Conservation (phyloP, 1,140 invertebrate species). For the Lasioglossum albipes region DNA sequence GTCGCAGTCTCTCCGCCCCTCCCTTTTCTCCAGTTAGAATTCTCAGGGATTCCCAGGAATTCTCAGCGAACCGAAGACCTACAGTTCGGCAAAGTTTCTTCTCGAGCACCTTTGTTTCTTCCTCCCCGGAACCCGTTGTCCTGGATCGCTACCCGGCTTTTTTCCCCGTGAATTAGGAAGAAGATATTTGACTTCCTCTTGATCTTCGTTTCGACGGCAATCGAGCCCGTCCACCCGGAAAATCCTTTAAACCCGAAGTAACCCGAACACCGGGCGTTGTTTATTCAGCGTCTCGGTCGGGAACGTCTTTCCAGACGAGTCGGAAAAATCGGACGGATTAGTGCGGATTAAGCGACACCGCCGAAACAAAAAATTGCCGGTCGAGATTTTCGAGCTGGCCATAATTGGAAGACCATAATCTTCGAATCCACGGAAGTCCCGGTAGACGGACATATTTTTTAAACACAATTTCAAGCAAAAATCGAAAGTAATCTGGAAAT, state of each 20-base stretch:
- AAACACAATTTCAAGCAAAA: too few relatives aligned
- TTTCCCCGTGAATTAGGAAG: not conserved
- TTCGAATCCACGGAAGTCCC: too few relatives aligned
- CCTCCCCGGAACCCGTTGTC: not conserved
- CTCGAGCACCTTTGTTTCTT: not conserved
- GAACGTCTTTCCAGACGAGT: not conserved
- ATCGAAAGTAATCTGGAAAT: too few relatives aligned
- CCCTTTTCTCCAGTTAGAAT: not conserved
- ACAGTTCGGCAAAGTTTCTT: too few relatives aligned
- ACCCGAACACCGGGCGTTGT: not conserved
- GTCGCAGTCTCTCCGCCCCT: too few relatives aligned
- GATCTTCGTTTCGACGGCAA: not conserved
- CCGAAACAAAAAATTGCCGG: not conserved
- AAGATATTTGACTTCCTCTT: not conserved
- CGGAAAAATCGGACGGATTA: constrained; percentile 8
- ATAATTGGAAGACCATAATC: too few relatives aligned
- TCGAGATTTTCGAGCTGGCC: not conserved
- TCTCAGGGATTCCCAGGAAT: not conserved
- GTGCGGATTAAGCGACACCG: not conserved
- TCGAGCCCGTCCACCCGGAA: not conserved
- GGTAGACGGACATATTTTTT: too few relatives aligned
- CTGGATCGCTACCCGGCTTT: not conserved
- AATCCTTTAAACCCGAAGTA: not conserved
- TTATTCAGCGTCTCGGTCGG: not conserved
- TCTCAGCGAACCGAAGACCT: not conserved